These are phyloP conservation scores for Rhopilema esculentum DNA, from an alignment of 30 jellyfish, hydroid and myxozoan genomes.

Conservation along the genomic window DNA sequence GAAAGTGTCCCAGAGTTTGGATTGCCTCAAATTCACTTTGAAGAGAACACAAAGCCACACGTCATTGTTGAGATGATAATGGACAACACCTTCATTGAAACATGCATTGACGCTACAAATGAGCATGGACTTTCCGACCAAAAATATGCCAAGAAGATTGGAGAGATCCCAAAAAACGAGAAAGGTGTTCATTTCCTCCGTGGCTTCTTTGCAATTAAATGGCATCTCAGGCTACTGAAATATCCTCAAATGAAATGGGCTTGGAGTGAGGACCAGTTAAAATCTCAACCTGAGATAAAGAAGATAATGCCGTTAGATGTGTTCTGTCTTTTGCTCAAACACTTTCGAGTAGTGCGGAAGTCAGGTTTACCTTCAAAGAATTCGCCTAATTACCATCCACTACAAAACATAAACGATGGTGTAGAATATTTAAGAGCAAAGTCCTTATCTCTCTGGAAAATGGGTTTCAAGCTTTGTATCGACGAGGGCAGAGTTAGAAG, in stretches of 20 bases:
- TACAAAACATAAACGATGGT: background rate
- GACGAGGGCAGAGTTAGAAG: background rate
- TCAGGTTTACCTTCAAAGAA: too few species aligned
- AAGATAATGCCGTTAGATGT: too few species aligned
- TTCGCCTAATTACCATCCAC: too few species aligned
- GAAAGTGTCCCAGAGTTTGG: background rate
- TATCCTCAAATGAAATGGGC: conserved; percentile 14
- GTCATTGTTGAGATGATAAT: background rate
- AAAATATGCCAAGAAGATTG: background rate
- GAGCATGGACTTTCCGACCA: conserved; percentile 9
- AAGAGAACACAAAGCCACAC: background rate
- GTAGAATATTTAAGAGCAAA: background rate
- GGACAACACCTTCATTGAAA: background rate
- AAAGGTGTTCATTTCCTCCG: conserved; percentile 4
- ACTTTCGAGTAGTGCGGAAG: too few species aligned
- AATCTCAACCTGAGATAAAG: too few species aligned
- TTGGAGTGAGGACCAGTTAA: too few species aligned
- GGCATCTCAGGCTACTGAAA: conserved; percentile 5
- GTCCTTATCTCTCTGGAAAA: background rate
- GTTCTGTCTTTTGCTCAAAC: too few species aligned
- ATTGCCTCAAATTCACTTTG: conserved; percentile 1
- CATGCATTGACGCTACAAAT: conserved; percentile 14
- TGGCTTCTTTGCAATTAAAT: conserved; percentile 11
- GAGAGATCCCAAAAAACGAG: conserved; percentile 5
- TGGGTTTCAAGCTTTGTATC: background rate